phyloP scores from a whole-genome alignment of 2,113 vertebrate genomes.

The Cyanocitta stelleri region DNA sequence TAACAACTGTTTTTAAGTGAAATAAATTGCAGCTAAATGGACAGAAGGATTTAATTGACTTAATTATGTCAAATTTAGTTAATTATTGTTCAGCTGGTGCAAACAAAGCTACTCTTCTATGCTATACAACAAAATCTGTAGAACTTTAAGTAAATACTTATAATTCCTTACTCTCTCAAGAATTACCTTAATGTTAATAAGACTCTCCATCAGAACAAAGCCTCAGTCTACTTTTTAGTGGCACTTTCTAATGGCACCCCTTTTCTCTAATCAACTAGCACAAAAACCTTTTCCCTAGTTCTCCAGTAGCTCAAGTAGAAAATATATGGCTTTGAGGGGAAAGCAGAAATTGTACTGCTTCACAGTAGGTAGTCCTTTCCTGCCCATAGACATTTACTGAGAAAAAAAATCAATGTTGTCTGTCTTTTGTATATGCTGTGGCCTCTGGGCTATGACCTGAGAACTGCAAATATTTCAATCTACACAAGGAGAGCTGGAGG shows the following conservation, averaged over 20 bases:
- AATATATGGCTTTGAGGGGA: not conserved
- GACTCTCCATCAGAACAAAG: not conserved
- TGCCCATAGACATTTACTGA: not conserved
- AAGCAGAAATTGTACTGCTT: not conserved
- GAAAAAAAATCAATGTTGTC: not conserved
- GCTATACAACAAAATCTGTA: not conserved
- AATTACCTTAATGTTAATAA: not conserved
- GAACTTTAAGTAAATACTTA: not conserved
- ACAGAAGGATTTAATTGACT: not conserved
- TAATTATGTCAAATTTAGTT: not conserved
- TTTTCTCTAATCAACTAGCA: not conserved
- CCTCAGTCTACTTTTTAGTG: not conserved
- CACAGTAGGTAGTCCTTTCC: not conserved
- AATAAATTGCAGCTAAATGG: not conserved
- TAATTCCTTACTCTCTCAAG: not conserved
- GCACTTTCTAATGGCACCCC: not conserved
- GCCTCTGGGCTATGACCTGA: not conserved
- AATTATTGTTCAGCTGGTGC: not conserved
- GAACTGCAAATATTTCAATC: not conserved
- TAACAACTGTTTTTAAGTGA: not conserved
- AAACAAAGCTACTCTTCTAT: not conserved
- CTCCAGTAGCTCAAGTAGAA: not conserved
- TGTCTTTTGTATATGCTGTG: not conserved
- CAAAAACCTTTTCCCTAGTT: not conserved
- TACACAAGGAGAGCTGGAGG: not conserved